Percentiles rank a stretch among this genome's conserved stretches.
phyloP scores from a whole-genome alignment of 2,888 invertebrate species.

The Ptychoptera albimana region DNA sequence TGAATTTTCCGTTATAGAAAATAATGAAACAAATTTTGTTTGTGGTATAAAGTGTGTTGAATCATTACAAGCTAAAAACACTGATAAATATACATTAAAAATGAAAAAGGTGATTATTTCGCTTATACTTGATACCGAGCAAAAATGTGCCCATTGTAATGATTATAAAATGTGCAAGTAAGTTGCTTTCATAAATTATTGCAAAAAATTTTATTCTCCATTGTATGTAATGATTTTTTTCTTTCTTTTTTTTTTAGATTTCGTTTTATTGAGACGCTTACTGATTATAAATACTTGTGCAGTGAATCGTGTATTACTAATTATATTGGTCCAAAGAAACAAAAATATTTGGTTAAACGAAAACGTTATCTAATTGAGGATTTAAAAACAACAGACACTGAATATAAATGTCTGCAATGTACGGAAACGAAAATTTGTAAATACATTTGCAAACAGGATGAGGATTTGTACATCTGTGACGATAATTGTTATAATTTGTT shows the following conservation, averaged over 20 bases:
- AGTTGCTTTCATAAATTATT: too few species aligned
- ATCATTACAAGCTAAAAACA: conserved; percentile 29
- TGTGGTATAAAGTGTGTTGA: conserved; percentile 36
- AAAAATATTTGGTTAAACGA: conserved; percentile 38
- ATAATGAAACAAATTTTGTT: conserved; percentile 24
- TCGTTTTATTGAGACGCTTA: conserved; percentile 29
- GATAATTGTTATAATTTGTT: conserved; percentile 38
- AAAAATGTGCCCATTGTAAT: conserved; percentile 22
- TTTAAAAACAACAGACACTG: conserved; percentile 13
- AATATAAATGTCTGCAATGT: conserved; percentile 34
- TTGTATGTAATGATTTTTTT: too few species aligned
- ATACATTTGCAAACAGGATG: conserved; percentile 34
- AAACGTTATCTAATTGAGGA: conserved; percentile 36
- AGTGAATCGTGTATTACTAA: conserved; percentile 34
- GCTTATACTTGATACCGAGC: conserved; percentile 20
- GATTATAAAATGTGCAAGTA: conserved; percentile 22
- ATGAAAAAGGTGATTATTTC: conserved; percentile 24
- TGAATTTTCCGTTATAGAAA: conserved; percentile 25
- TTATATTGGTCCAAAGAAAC: conserved; percentile 36
- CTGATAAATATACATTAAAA: conserved; percentile 17
- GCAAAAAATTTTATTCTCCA: too few species aligned
- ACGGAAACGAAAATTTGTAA: conserved; percentile 32
- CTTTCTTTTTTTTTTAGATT: too few species aligned
- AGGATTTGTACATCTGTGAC: conserved; percentile 36
- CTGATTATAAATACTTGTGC: conserved; percentile 37